Evolutionary conservation across 2,113 vertebrate genomes (phyloP).

Genomic region (Alectura lathami): DNA sequence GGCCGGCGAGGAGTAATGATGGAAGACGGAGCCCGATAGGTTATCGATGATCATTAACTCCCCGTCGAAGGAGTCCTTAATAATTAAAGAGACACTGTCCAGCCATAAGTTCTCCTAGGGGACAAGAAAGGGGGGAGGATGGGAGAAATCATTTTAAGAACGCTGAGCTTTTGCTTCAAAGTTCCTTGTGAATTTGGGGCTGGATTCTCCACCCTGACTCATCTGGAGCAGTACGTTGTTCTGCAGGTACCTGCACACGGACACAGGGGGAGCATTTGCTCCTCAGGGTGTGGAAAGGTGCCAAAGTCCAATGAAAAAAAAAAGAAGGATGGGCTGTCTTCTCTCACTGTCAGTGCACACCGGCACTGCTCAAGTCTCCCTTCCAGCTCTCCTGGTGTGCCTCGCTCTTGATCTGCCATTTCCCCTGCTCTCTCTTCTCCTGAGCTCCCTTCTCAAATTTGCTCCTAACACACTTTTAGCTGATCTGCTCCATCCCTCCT

Average conservation of each 20-base stretch:
- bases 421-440: slow-evolving; percentile 21
- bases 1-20: slow-evolving; percentile 94
- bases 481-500: slow-evolving; percentile 11
- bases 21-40: slow-evolving; percentile 98
- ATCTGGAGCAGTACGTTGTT: slow-evolving; percentile 37
- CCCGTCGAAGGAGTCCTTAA: slow-evolving; percentile 98
- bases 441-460: slow-evolving; percentile 7
- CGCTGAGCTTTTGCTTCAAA: slow-evolving; percentile 28
- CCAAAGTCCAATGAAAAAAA: not conserved
- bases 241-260: slow-evolving; percentile 29
- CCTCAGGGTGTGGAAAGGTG: slow-evolving; percentile 3
- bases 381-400: slow-evolving; percentile 23
- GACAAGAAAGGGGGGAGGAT: slow-evolving; percentile 82
- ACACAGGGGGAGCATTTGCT: not conserved
- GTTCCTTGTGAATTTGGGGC: slow-evolving; percentile 52
- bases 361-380: not conserved
- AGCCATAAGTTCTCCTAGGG: slow-evolving; percentile 98
- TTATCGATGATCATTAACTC: slow-evolving; percentile 99
- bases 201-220: slow-evolving; percentile 60
- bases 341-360: not conserved
- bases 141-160: slow-evolving; percentile 78
- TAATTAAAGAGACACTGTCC: slow-evolving; percentile 99
- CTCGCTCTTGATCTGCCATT: not conserved
- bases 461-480: slow-evolving; percentile 9
- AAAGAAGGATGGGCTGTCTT: slow-evolving; percentile 16